Evolutionary conservation across 2,113 vertebrate species (phyloP).

Genomic region (Irena cyanogastra): DNA sequence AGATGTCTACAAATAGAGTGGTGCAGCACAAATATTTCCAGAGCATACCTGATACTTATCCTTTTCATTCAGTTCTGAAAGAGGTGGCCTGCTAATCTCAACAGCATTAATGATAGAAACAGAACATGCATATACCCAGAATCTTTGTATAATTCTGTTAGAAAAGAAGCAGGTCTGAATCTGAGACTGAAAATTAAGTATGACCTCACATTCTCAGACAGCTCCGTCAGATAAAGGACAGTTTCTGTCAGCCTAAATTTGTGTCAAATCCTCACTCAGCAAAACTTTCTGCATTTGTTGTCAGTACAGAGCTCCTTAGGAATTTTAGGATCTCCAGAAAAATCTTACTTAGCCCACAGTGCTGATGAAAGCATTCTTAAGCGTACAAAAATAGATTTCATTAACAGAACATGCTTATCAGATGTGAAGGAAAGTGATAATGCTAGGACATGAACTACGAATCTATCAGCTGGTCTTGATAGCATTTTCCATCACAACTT

Average conservation of each 20-base stretch:
- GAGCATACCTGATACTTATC: background rate
- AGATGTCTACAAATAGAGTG: background rate
- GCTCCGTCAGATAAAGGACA: background rate
- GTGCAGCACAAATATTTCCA: background rate
- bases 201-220: background rate
- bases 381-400: background rate
- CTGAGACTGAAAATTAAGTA: background rate
- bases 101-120: background rate
- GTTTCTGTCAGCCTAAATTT: background rate
- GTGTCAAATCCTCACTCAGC: background rate
- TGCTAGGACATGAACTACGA: background rate
- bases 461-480: background rate
- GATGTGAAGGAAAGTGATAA: background rate
- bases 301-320: background rate
- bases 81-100: background rate
- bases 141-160: background rate
- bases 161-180: background rate
- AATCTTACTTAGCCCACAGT: background rate
- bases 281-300: background rate
- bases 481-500: background rate
- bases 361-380: background rate
- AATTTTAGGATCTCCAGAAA: background rate
- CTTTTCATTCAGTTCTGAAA: background rate
- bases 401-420: background rate
- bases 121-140: background rate